Conservation (phyloP, 2,888 invertebrate genomes). For the Aromia moschata region DNA sequence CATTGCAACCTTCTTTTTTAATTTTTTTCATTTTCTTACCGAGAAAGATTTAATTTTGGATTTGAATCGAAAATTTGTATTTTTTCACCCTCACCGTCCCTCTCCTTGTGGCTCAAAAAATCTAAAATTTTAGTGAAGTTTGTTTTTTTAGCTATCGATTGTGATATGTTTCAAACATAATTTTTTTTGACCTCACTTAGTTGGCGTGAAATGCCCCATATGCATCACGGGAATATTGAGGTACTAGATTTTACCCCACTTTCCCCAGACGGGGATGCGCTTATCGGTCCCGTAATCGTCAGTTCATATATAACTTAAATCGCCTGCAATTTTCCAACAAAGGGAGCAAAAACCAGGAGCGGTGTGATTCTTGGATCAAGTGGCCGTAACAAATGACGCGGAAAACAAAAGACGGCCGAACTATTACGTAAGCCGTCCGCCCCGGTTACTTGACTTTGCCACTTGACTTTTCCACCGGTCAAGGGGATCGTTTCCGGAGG, state of each 20-base stretch:
- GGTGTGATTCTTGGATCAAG: slow-evolving; percentile 44
- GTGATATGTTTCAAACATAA: too few species aligned
- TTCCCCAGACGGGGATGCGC: slow-evolving; percentile 17
- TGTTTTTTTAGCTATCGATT: too few species aligned
- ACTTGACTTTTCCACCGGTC: slow-evolving; percentile 20
- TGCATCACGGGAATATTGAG: too few species aligned
- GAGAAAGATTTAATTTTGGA: too few species aligned
- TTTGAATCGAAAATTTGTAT: too few species aligned
- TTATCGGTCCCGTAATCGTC: slow-evolving; percentile 32
- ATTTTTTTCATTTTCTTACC: too few species aligned
- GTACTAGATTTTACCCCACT: not conserved
- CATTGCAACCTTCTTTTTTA: too few species aligned
- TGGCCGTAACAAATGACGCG: slow-evolving; percentile 45
- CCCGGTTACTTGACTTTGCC: slow-evolving; percentile 37
- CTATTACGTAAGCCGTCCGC: slow-evolving; percentile 43
- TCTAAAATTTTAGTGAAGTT: too few species aligned
- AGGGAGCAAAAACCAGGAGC: slow-evolving; percentile 36
- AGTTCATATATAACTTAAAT: slow-evolving; percentile 42
- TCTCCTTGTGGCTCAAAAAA: too few species aligned
- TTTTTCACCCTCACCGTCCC: too few species aligned
- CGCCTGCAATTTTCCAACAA: slow-evolving; percentile 39
- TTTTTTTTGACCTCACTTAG: too few species aligned
- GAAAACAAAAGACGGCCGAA: slow-evolving; percentile 48
- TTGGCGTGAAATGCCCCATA: too few species aligned
- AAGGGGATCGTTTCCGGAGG: slow-evolving; percentile 15